Percentiles rank a stretch among this genome's conserved stretches.
These are phyloP conservation scores for Diploptera punctata DNA, from an alignment of 2,888 invertebrate species.

Conservation along the genomic window DNA sequence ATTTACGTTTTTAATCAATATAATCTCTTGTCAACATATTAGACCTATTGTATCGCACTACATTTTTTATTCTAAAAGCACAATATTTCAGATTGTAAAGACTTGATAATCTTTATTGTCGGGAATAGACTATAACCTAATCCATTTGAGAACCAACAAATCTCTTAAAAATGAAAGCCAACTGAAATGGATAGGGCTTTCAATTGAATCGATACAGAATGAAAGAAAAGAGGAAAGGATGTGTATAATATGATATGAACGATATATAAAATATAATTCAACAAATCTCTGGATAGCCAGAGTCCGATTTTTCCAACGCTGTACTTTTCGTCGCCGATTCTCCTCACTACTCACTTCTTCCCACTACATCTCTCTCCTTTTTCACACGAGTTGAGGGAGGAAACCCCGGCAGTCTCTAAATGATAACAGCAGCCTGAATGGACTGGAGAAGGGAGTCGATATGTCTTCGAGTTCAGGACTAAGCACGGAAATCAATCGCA, in stretches of 20 bases:
- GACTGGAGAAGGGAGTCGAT: neutral
- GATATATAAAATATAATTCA: neutral
- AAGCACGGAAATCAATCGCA: conserved; percentile 9
- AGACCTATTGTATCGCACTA: no score
- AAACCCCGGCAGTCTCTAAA: neutral
- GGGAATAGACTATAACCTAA: no score
- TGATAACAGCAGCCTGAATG: neutral
- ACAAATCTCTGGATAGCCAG: neutral
- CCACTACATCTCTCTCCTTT: neutral
- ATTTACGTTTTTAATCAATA: no score
- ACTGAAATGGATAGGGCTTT: conserved; percentile 1
- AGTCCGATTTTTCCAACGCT: no score
- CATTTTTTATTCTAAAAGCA: no score
- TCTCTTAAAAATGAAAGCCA: neutral
- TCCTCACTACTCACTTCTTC: neutral
- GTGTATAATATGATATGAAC: conserved; percentile 2
- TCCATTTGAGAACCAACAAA: conserved; percentile 6
- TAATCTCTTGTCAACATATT: no score
- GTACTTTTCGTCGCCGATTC: no score
- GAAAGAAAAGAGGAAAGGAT: neutral
- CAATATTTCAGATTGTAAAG: no score
- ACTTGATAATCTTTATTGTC: no score
- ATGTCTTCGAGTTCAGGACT: neutral
- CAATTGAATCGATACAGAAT: neutral
- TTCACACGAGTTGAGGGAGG: neutral